Conservation (phyloP, 2,888 invertebrate genomes). For the Dastarcus helophoroides region DNA sequence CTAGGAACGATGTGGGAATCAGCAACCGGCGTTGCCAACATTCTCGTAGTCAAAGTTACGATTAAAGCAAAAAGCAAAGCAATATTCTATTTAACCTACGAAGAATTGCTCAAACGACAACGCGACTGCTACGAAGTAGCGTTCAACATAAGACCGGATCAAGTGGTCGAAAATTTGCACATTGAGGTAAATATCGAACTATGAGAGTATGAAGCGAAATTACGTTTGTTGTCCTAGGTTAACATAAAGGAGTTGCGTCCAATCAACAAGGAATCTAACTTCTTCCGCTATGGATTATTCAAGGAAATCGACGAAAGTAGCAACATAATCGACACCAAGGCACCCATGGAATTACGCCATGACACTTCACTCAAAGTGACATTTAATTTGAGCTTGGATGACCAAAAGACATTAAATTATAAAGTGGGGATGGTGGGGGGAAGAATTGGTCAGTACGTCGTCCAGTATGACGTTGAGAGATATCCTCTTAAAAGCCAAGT, state of each 20-base stretch:
- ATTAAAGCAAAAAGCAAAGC: slow-evolving; percentile 51
- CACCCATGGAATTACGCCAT: slow-evolving; percentile 22
- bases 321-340: slow-evolving; percentile 33
- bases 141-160: slow-evolving; percentile 57
- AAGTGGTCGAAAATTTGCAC: slow-evolving; percentile 49
- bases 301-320: slow-evolving; percentile 50
- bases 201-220: too few relatives aligned
- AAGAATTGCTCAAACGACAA: slow-evolving; percentile 53
- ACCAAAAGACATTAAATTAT: slow-evolving; percentile 43
- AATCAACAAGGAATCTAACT: slow-evolving; percentile 46
- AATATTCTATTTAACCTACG: slow-evolving; percentile 60
- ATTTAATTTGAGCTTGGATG: slow-evolving; percentile 46
- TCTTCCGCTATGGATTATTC: slow-evolving; percentile 48
- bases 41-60: slow-evolving; percentile 57
- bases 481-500: slow-evolving; percentile 48
- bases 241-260: slow-evolving; percentile 51
- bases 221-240: too few relatives aligned
- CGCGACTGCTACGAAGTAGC: slow-evolving; percentile 56
- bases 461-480: slow-evolving; percentile 57
- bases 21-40: slow-evolving; percentile 59
- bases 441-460: slow-evolving; percentile 52
- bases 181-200: too few relatives aligned
- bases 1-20: slow-evolving; percentile 48
- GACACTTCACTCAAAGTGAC: slow-evolving; percentile 33
- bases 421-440: slow-evolving; percentile 34